Conservation (phyloP, 2,888 invertebrate genomes). For the Athrips mouffetella region DNA sequence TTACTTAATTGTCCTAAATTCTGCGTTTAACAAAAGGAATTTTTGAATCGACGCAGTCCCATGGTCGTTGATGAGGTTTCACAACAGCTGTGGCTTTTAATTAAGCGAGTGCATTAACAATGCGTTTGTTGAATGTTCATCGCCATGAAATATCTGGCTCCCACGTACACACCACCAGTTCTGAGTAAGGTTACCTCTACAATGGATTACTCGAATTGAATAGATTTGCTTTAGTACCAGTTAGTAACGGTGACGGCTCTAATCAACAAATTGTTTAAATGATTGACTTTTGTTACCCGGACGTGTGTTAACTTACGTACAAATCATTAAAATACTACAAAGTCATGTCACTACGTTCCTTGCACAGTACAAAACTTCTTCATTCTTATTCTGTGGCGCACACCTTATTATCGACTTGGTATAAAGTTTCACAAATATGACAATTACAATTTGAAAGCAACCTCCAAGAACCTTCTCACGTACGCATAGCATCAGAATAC, state of each 20-base stretch:
- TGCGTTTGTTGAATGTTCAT: constrained; percentile 2
- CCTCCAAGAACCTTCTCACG: constrained; percentile 6
- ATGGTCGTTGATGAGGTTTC: constrained; percentile 5
- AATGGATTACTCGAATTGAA: constrained; percentile 36
- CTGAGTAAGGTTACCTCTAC: constrained; percentile 32
- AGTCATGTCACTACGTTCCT: too few species aligned
- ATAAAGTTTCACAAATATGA: constrained; percentile 1
- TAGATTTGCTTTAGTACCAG: constrained; percentile 29
- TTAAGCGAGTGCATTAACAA: constrained; percentile 10
- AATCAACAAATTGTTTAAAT: constrained; percentile 56
- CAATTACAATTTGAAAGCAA: neutral
- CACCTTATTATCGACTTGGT: neutral
- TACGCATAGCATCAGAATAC: constrained; percentile 19
- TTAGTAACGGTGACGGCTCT: constrained; percentile 35
- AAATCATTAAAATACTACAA: too few species aligned
- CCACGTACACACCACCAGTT: constrained; percentile 33
- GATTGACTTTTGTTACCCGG: too few species aligned
- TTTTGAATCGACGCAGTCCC: constrained; percentile 5
- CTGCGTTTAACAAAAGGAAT: neutral
- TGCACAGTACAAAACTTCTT: too few species aligned
- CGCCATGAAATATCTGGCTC: constrained; percentile 11
- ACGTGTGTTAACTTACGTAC: too few species aligned
- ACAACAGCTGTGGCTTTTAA: constrained; percentile 8
- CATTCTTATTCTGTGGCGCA: neutral
- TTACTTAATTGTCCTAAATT: constrained; percentile 3